phyloP scores from a whole-genome alignment of 2,888 invertebrate species.

The Osedax fenrisi region DNA sequence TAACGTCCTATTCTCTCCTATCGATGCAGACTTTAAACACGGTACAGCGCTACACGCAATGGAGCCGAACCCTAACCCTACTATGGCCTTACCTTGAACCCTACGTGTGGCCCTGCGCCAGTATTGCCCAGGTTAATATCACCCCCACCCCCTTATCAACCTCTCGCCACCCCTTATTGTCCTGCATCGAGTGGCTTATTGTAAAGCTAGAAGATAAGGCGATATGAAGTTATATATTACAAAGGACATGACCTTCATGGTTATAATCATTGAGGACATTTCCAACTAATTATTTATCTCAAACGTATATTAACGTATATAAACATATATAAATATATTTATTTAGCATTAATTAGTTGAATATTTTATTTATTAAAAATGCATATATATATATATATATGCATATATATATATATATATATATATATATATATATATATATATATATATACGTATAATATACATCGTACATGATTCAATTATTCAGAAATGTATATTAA shows the following conservation, averaged over 20 bases:
- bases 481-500: too few species aligned
- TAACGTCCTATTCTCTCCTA: too few species aligned
- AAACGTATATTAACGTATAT: not conserved
- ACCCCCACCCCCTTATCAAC: too few species aligned
- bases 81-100: constrained; percentile 34
- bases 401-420: constrained; percentile 2
- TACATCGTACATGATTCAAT: not conserved
- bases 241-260: too few species aligned
- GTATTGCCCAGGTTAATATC: constrained; percentile 31
- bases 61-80: constrained; percentile 25
- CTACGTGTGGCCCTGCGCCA: constrained; percentile 35
- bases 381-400: constrained; percentile 2
- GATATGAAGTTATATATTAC: too few species aligned
- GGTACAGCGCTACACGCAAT: constrained; percentile 26
- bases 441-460: too few species aligned
- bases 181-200: too few species aligned
- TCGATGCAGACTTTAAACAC: constrained; percentile 31
- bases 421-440: constrained; percentile 2
- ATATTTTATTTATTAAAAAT: not conserved
- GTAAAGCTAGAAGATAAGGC: too few species aligned
- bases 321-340: not conserved
- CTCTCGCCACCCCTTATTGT: too few species aligned
- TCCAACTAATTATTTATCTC: too few species aligned
- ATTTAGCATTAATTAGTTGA: not conserved
- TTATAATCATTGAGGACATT: too few species aligned